phyloP scores from a whole-genome alignment of 2,797 vertebrate species.

The Etheostoma nigrum region DNA sequence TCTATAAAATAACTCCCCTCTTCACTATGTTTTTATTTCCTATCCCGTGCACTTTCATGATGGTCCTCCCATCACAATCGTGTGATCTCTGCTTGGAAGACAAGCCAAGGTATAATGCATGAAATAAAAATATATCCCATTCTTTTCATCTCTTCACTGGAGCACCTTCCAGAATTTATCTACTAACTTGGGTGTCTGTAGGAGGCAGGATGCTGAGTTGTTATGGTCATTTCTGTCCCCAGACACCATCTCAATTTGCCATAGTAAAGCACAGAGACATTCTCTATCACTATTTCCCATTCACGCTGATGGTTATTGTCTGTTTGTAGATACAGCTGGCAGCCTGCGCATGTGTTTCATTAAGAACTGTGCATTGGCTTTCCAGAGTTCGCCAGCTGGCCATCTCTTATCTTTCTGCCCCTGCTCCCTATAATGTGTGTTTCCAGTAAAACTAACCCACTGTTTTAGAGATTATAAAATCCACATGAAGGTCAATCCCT shows the following conservation, averaged over 20 bases:
- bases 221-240: conserved; percentile 36
- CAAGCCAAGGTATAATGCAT: neutral
- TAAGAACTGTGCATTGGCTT: conserved; percentile 42
- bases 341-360: conserved; percentile 49
- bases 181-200: neutral
- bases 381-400: conserved; percentile 51
- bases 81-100: neutral
- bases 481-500: conserved; percentile 54
- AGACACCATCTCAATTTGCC: conserved; percentile 24
- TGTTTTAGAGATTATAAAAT: conserved; percentile 60
- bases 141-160: conserved; percentile 5
- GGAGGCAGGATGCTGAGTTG: conserved; percentile 13
- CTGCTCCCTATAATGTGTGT: neutral
- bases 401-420: conserved; percentile 23
- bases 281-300: conserved; percentile 28
- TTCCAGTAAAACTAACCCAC: conserved; percentile 24
- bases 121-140: conserved; percentile 17
- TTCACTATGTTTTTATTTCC: conserved; percentile 9
- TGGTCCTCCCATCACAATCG: conserved; percentile 8
- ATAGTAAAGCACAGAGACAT: conserved; percentile 23
- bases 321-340: conserved; percentile 59
- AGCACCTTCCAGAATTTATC: conserved; percentile 20
- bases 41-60: neutral
- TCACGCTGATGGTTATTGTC: conserved; percentile 54
- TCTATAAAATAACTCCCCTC: conserved; percentile 9